Evolutionary conservation across 2,797 vertebrate genomes (phyloP), one percentile per base, ranked within the genome.

Genomic region (Ispidina picta): DNA sequence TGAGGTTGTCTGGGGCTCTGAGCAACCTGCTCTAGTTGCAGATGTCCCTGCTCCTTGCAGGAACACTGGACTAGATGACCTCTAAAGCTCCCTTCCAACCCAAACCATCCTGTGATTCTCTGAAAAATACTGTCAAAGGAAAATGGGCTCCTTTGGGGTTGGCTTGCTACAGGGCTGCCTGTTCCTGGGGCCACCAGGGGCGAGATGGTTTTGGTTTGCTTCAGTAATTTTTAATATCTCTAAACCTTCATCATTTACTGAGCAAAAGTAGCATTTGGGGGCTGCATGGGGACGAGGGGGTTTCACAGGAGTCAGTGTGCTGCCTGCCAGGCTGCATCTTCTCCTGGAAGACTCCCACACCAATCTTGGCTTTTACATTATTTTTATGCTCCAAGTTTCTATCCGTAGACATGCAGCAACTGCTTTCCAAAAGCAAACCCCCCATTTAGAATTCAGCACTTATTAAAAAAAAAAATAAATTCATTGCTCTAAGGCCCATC

Each of bases 101-200:
- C 26, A 41, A 41, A 62, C 26, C 37, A 41, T 14, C 28, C 59
- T 29, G 7, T 55, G 59, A 41, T 29, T 62, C 37, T 41, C 19
- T 62, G 37, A 62, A 20, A 71, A 64, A 26, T 8, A 8, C 8
- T 12, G n/a, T 26, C 26, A 9, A 39, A 59, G 69, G 44, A 46
- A 23, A 85, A 31, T 0, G 0, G 49, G 44, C n/a, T 86, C 44
- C 35, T 62, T 12, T 20, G 41, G 60, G 76, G 10, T 56, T 51
- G 55, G 19, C 29, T 62, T 7, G 22, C 4, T 3, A 6, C 5
- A 25, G 49, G 52, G 48, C 85, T 79, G 51, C 46, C 46, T 43
- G 75, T 51, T 62, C 5, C 0, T 6, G 39, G 35, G 20, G 26
- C 35, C 23, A 1, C 6, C 0, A 0, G 19, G 33, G 41, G 16